phyloP scores from a whole-genome alignment of 2,888 invertebrate species.

The Eupithecia subumbrata region DNA sequence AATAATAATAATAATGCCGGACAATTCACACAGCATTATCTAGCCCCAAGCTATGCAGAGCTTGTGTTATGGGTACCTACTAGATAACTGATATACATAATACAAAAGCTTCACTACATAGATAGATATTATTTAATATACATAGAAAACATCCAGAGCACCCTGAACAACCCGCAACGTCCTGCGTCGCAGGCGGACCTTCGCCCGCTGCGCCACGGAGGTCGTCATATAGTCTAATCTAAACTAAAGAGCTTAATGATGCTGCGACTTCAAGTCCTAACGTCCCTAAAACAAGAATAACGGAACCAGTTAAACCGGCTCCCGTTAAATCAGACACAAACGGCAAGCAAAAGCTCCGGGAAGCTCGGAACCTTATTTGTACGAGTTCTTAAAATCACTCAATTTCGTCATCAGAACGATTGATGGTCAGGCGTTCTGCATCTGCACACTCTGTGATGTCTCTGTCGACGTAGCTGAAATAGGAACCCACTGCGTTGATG shows the following conservation, averaged over 20 bases:
- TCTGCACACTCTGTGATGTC: conserved; percentile 22
- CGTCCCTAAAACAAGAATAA: background rate
- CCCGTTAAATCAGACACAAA: background rate
- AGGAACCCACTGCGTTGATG: background rate
- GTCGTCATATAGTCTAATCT: background rate
- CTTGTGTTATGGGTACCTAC: too few relatives aligned
- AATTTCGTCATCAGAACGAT: conserved; percentile 16
- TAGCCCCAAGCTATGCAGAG: too few relatives aligned
- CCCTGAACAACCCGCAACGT: too few relatives aligned
- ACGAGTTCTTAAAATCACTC: conserved; percentile 24
- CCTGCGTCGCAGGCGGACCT: too few relatives aligned
- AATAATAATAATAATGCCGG: too few relatives aligned
- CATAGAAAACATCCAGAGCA: too few relatives aligned
- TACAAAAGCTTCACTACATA: too few relatives aligned
- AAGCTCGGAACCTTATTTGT: conserved; percentile 10
- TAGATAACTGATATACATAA: too few relatives aligned
- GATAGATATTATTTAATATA: too few relatives aligned
- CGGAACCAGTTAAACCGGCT: background rate
- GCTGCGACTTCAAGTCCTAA: background rate
- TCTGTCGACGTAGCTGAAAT: background rate
- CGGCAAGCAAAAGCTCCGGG: conserved; percentile 4
- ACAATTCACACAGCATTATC: too few relatives aligned
- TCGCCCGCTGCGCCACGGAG: too few relatives aligned
- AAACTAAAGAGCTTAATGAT: background rate
- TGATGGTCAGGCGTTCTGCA: background rate